A percentile compares a stretch with the other conserved stretches of the same genome.
phyloP scores from a whole-genome alignment of 2,797 vertebrate genomes.

The Danio albolineatus region DNA sequence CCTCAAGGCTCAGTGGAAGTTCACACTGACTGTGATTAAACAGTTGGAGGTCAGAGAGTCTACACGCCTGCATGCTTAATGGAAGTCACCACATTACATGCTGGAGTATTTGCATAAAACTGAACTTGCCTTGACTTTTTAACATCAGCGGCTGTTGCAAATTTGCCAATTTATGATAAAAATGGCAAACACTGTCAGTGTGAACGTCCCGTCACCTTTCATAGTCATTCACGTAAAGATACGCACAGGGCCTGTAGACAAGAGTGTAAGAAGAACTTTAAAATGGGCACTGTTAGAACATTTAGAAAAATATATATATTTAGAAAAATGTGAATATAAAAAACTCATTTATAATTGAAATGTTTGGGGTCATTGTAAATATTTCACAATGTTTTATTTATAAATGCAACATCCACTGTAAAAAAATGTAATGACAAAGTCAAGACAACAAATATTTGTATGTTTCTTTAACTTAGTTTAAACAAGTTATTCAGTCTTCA shows the following conservation, averaged over 20 bases:
- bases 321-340: neutral
- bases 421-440: too few species aligned
- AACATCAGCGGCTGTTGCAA: neutral
- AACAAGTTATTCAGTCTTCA: too few species aligned
- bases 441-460: too few species aligned
- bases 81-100: neutral
- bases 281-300: neutral
- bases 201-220: neutral
- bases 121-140: neutral
- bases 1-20: neutral
- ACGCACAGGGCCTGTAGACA: neutral
- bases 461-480: too few species aligned
- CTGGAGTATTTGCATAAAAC: neutral
- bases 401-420: neutral
- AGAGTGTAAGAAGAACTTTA: neutral
- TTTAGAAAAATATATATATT: neutral
- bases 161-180: neutral
- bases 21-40: neutral
- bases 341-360: neutral
- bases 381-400: neutral
- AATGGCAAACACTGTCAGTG: neutral
- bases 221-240: neutral
- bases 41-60: neutral
- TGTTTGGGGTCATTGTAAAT: neutral
- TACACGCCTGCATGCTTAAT: neutral